Evolutionary conservation across 1,140 invertebrate species (phyloP).

Genomic region (Drosophila carrolli): DNA sequence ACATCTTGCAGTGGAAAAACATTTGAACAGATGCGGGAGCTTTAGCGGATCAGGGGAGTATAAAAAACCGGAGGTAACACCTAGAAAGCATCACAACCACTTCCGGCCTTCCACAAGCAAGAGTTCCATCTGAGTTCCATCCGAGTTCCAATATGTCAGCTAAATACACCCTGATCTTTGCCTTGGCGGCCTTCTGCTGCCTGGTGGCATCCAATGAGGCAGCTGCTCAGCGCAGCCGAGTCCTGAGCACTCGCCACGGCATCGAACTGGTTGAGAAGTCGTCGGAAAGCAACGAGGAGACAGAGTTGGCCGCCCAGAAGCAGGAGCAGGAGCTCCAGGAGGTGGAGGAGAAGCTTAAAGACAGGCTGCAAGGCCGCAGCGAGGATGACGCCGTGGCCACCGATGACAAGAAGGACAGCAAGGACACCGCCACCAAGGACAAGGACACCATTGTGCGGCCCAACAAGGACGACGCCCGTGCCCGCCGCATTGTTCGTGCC

Average conservation of each 20-base stretch:
- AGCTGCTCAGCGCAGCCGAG: slow-evolving; percentile 50
- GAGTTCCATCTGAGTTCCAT: slow-evolving; percentile 31
- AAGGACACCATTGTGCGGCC: slow-evolving; percentile 36
- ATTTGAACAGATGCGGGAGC: slow-evolving; percentile 65
- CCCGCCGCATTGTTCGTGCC: slow-evolving; percentile 59
- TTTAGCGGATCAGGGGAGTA: slow-evolving; percentile 15
- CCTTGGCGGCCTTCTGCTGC: slow-evolving; percentile 66
- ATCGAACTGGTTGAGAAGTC: slow-evolving; percentile 28
- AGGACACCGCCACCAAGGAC: slow-evolving; percentile 17
- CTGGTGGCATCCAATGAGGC: slow-evolving; percentile 50
- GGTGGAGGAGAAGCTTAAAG: slow-evolving; percentile 5
- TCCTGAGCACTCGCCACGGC: slow-evolving; percentile 31
- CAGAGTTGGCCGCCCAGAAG: slow-evolving; percentile 20
- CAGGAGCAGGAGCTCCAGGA: slow-evolving; percentile 12
- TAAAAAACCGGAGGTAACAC: slow-evolving; percentile 44
- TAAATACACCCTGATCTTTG: slow-evolving; percentile 65
- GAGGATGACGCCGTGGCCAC: slow-evolving; percentile 16
- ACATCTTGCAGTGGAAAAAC: slow-evolving; percentile 56
- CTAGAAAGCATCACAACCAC: slow-evolving; percentile 65
- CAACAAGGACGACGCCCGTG: slow-evolving; percentile 62
- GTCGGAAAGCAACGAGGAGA: slow-evolving; percentile 1
- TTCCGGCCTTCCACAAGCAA: slow-evolving; percentile 61
- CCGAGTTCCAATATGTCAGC: slow-evolving; percentile 42
- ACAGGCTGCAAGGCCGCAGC: slow-evolving; percentile 28
- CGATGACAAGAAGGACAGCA: slow-evolving; percentile 11